Percentiles rank a stretch among this genome's conserved stretches.
These are phyloP conservation scores for Campaea margaritaria DNA, from an alignment of 2,888 invertebrate genomes.

Conservation along the genomic window DNA sequence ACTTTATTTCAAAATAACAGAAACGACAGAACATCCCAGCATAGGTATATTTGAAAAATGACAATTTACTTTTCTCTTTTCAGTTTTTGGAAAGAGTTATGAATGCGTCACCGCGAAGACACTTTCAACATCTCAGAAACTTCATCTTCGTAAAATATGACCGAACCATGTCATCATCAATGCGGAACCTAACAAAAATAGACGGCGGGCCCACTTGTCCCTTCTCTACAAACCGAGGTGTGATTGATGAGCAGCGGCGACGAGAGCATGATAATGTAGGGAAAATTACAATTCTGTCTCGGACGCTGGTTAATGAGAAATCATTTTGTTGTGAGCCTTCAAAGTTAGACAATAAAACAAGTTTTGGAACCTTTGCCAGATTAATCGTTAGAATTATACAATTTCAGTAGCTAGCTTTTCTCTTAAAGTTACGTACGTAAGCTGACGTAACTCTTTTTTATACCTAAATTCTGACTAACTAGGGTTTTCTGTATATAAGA, in stretches of 20 bases:
- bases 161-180: conserved; percentile 24
- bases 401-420: too few relatives aligned
- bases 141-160: conserved; percentile 30
- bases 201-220: conserved; percentile 39
- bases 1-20: too few relatives aligned
- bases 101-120: conserved; percentile 3
- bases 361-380: background rate
- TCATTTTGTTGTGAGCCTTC: conserved; percentile 29
- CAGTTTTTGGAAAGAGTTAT: too few relatives aligned
- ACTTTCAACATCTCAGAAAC: conserved; percentile 14
- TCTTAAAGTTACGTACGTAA: too few relatives aligned
- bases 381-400: too few relatives aligned
- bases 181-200: conserved; percentile 44
- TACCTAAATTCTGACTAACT: too few relatives aligned
- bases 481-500: too few relatives aligned
- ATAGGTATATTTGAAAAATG: background rate
- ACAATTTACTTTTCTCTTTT: too few relatives aligned
- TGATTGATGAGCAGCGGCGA: conserved; percentile 67
- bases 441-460: too few relatives aligned
- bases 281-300: conserved; percentile 62
- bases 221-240: conserved; percentile 40
- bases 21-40: too few relatives aligned
- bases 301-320: conserved; percentile 39
- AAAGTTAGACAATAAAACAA: background rate
- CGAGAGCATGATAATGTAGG: conserved; percentile 60